Percentiles rank a stretch among this genome's conserved stretches.
Conservation (phyloP, 1,140 invertebrate species). For the Drosophila arizonae region DNA sequence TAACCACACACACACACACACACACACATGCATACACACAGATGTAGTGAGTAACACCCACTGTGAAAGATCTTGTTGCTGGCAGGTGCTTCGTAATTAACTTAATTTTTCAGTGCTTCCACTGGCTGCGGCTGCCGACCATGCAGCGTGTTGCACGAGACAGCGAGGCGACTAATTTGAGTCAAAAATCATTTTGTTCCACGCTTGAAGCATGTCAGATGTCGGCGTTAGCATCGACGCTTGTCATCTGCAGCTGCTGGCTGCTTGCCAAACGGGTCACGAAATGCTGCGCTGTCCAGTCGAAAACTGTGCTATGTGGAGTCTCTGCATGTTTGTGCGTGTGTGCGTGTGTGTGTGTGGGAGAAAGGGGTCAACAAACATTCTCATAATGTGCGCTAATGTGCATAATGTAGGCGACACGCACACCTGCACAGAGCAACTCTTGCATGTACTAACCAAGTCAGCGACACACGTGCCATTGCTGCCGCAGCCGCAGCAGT, state of each 20-base stretch:
- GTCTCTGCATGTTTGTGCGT: not conserved
- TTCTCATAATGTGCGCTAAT: constrained; percentile 79
- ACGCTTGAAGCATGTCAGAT: constrained; percentile 22
- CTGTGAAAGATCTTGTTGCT: constrained; percentile 4
- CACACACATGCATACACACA: not conserved
- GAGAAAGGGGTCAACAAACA: constrained; percentile 60
- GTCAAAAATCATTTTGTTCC: constrained; percentile 60
- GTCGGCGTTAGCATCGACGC: constrained; percentile 8
- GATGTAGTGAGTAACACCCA: not conserved
- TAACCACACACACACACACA: constrained; percentile 9
- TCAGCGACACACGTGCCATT: constrained; percentile 30
- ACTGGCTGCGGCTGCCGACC: not conserved
- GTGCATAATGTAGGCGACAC: constrained; percentile 76
- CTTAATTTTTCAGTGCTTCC: constrained; percentile 60
- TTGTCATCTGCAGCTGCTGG: constrained; percentile 24
- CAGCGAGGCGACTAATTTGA: constrained; percentile 57
- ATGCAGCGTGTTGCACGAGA: constrained; percentile 8
- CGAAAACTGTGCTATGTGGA: constrained; percentile 6
- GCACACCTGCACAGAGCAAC: constrained; percentile 56
- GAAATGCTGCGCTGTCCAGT: constrained; percentile 52
- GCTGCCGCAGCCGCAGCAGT: constrained; percentile 13
- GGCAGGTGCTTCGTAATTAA: constrained; percentile 40
- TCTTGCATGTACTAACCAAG: constrained; percentile 4
- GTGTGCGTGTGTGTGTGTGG: constrained; percentile 36
- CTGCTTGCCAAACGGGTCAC: constrained; percentile 70